A percentile compares a stretch with the other conserved stretches of the same genome.
Evolutionary conservation across 2,797 vertebrate genomes (phyloP).

Genomic region (Eulemur rubriventer): DNA sequence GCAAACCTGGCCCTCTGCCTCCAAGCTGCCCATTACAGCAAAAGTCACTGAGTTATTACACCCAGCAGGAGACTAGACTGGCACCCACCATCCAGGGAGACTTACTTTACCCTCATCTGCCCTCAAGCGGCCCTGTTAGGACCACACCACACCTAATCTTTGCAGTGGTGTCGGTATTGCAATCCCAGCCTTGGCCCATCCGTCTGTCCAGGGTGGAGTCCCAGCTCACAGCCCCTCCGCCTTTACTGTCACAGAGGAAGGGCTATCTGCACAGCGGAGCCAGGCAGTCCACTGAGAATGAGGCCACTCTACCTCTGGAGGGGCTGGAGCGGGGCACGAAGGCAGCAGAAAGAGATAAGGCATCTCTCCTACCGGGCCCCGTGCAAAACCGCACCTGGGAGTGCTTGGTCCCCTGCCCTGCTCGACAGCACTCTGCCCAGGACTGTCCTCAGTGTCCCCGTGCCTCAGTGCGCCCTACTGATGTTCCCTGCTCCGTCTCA

Average conservation of each 20-base stretch:
- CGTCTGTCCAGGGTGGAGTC: neutral
- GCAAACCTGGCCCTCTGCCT: neutral
- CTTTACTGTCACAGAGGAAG: neutral
- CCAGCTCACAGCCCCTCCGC: neutral
- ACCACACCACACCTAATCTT: neutral
- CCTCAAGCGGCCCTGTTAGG: neutral
- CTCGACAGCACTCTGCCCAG: neutral
- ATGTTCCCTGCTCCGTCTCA: neutral
- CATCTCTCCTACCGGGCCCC: fast-evolving
- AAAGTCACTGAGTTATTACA: neutral
- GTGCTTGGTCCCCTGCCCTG: neutral
- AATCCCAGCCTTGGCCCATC: neutral
- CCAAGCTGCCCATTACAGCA: neutral
- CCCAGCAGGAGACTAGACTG: neutral
- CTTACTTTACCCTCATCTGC: too few species aligned
- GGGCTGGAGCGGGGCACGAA: fast-evolving
- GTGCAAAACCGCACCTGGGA: neutral
- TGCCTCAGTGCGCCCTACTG: too few species aligned
- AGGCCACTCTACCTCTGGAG: neutral
- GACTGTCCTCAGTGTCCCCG: neutral
- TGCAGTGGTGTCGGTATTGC: neutral
- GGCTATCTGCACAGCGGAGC: fast-evolving
- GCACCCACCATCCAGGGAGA: too few species aligned
- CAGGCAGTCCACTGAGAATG: neutral
- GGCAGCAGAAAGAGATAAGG: neutral